Percentiles rank a stretch among this genome's conserved stretches.
These are phyloP conservation scores for Cirrhinus molitorella DNA, from an alignment of 2,797 vertebrate genomes.

Conservation along the genomic window DNA sequence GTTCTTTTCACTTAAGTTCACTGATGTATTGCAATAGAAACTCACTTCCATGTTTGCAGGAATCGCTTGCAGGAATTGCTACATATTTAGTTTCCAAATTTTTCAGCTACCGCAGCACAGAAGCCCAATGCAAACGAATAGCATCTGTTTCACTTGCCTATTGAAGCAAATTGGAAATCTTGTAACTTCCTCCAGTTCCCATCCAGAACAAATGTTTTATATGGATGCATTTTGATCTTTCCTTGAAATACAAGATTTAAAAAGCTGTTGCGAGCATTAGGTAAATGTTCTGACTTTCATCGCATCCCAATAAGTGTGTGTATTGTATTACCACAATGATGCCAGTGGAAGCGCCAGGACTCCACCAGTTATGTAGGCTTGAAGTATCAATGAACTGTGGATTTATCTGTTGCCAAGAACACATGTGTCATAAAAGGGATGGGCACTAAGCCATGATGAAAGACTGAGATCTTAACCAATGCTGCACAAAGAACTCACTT, in stretches of 20 bases:
- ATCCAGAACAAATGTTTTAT: slow-evolving; percentile 17
- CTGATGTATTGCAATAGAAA: background rate
- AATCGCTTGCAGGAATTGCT: background rate
- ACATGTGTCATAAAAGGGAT: slow-evolving; percentile 32
- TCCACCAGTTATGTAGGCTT: slow-evolving; percentile 17
- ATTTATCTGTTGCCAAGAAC: slow-evolving; percentile 35
- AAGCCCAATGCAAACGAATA: slow-evolving; percentile 6
- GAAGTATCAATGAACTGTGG: slow-evolving; percentile 23
- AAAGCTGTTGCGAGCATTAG: background rate
- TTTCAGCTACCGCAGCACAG: background rate
- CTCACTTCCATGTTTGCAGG: background rate
- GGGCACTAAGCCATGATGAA: slow-evolving; percentile 24
- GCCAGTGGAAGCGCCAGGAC: background rate
- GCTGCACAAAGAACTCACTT: slow-evolving; percentile 4
- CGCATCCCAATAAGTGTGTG: slow-evolving; percentile 28
- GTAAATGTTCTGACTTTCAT: slow-evolving; percentile 23
- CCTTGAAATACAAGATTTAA: slow-evolving; percentile 16
- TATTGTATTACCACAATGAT: slow-evolving; percentile 11
- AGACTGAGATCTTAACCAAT: slow-evolving; percentile 26
- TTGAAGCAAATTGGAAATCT: slow-evolving; percentile 21
- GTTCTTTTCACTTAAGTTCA: background rate
- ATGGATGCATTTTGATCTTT: slow-evolving; percentile 1
- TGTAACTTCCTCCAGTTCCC: background rate
- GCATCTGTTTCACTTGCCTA: slow-evolving; percentile 1
- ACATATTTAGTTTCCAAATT: slow-evolving; percentile 9